Evolutionary conservation across 2,113 vertebrate species (phyloP).

Genomic region (Scartelaos histophorus): DNA sequence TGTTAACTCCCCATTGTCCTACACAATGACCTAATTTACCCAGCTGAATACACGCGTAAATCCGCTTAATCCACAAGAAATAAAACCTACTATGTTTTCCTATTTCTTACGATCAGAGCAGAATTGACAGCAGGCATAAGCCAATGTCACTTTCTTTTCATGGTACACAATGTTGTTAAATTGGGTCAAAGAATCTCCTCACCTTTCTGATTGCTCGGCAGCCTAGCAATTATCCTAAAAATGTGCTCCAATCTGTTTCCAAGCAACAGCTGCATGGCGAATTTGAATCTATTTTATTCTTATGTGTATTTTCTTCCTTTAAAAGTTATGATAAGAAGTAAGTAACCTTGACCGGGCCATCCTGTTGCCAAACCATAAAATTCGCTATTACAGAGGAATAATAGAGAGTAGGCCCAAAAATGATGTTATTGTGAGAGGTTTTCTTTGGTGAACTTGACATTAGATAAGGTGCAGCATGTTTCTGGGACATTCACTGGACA

Average conservation of each 20-base stretch:
- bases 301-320: conserved; percentile 30
- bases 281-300: conserved; percentile 52
- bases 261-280: conserved; percentile 61
- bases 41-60: conserved; percentile 49
- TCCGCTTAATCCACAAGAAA: conserved; percentile 47
- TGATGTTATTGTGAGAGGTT: background rate
- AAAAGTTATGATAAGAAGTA: conserved; percentile 30
- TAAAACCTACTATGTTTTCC: conserved; percentile 32
- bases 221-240: conserved; percentile 65
- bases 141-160: conserved; percentile 41
- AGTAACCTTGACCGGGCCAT: conserved; percentile 28
- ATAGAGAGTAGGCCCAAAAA: background rate
- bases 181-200: conserved; percentile 60
- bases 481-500: background rate
- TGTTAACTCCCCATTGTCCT: conserved; percentile 34
- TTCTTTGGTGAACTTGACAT: background rate
- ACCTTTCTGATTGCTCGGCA: conserved; percentile 68
- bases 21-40: conserved; percentile 60
- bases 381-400: conserved; percentile 22
- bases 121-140: conserved; percentile 44
- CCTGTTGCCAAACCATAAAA: conserved; percentile 27
- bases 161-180: conserved; percentile 37
- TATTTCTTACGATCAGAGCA: conserved; percentile 19
- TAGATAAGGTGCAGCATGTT: background rate
- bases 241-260: conserved; percentile 62